Evolutionary conservation across 1,140 invertebrate genomes (phyloP).

Genomic region (Monochamus saltuarius): DNA sequence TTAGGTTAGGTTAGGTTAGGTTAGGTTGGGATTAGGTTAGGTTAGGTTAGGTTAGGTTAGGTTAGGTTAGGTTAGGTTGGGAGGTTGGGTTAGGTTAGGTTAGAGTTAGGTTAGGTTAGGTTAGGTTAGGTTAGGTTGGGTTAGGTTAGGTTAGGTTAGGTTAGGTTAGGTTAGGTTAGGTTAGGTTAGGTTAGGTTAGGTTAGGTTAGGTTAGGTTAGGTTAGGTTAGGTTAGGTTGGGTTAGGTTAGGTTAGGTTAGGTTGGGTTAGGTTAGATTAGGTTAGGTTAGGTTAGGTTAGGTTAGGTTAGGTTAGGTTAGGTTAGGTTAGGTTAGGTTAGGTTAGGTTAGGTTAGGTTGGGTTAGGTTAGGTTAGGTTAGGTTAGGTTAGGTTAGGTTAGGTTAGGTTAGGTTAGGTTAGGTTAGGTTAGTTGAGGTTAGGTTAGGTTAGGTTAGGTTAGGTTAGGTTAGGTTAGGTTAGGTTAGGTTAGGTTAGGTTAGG

Average conservation of each 20-base stretch:
- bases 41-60: slow-evolving; percentile 10
- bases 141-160: slow-evolving; percentile 10
- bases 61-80: slow-evolving; percentile 7
- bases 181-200: slow-evolving; percentile 11
- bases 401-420: no score
- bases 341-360: no score
- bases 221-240: not conserved
- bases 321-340: no score
- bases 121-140: slow-evolving; percentile 9
- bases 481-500: no score
- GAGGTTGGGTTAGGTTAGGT: slow-evolving; percentile 6
- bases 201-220: not conserved
- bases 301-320: no score
- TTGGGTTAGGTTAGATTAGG: no score
- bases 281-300: no score
- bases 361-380: no score
- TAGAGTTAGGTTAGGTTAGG: slow-evolving; percentile 10
- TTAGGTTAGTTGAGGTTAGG: no score
- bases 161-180: slow-evolving; percentile 39
- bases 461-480: no score
- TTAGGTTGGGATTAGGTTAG: slow-evolving; percentile 10
- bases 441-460: no score
- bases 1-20: slow-evolving; percentile 11
- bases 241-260: slow-evolving; percentile 8
- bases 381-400: no score